phyloP scores from a whole-genome alignment of 2,888 invertebrate genomes.

The Heliothis peltigera region DNA sequence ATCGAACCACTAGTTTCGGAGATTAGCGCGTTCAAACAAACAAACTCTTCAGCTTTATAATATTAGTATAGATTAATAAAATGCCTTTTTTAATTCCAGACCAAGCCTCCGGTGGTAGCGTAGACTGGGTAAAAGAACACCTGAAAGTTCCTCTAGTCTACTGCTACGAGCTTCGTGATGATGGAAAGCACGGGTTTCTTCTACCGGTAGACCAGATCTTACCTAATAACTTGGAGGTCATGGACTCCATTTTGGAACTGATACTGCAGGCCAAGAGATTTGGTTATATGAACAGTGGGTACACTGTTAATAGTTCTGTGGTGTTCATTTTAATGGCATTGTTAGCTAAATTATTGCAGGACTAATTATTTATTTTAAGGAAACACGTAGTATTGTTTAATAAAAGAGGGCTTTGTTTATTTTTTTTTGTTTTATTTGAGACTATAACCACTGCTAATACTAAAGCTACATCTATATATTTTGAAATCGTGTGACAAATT shows the following conservation, averaged over 20 bases:
- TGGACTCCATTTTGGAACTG: conserved; percentile 85
- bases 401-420: background rate
- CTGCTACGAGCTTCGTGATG: conserved; percentile 89
- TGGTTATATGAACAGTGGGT: conserved; percentile 63
- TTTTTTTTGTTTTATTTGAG: too few relatives aligned
- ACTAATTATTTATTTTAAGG: background rate
- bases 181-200: conserved; percentile 89
- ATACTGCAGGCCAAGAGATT: conserved; percentile 75
- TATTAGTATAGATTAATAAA: too few relatives aligned
- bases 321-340: conserved; percentile 23
- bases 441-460: too few relatives aligned
- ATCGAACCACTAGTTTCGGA: too few relatives aligned
- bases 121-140: conserved; percentile 80
- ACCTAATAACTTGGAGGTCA: conserved; percentile 86
- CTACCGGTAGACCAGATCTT: conserved; percentile 90
- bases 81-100: conserved; percentile 64
- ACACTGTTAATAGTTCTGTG: conserved; percentile 19
- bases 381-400: background rate
- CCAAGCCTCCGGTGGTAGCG: conserved; percentile 76
- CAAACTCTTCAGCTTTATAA: too few relatives aligned
- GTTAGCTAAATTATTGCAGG: conserved; percentile 23
- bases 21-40: too few relatives aligned
- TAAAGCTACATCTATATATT: too few relatives aligned
- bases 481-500: too few relatives aligned
- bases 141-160: conserved; percentile 75